Conservation (phyloP, 2,888 invertebrate species). For the Adineta ricciae region DNA sequence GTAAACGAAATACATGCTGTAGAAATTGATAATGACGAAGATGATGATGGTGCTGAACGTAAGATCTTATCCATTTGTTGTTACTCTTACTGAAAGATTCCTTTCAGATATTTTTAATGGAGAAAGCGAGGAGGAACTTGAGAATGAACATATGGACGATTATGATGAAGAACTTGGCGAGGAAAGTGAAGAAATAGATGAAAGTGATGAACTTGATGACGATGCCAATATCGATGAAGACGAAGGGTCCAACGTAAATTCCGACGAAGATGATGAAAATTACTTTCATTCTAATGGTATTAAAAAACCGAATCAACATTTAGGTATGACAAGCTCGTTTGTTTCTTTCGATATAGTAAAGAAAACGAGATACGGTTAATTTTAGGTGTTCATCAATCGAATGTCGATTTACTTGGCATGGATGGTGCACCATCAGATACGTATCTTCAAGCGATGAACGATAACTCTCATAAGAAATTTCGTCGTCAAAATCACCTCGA, state of each 20-base stretch:
- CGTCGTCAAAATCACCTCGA: neutral
- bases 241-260: neutral
- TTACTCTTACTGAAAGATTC: neutral
- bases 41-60: neutral
- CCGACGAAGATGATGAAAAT: neutral
- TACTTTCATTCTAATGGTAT: neutral
- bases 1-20: neutral
- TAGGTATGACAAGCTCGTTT: neutral
- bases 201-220: neutral
- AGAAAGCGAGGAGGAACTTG: neutral
- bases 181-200: slow-evolving; percentile 7
- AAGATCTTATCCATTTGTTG: neutral
- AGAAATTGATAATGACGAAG: neutral
- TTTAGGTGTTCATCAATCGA: neutral
- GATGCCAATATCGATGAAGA: neutral
- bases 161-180: neutral
- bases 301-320: neutral
- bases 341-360: no score
- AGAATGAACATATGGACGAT: neutral
- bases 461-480: neutral
- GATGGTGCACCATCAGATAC: neutral
- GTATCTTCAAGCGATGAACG: neutral
- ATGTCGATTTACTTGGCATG: neutral
- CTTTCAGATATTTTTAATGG: neutral
- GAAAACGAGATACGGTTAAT: no score